phyloP scores from a whole-genome alignment of 2,888 invertebrate species.

The Hermodice carunculata region DNA sequence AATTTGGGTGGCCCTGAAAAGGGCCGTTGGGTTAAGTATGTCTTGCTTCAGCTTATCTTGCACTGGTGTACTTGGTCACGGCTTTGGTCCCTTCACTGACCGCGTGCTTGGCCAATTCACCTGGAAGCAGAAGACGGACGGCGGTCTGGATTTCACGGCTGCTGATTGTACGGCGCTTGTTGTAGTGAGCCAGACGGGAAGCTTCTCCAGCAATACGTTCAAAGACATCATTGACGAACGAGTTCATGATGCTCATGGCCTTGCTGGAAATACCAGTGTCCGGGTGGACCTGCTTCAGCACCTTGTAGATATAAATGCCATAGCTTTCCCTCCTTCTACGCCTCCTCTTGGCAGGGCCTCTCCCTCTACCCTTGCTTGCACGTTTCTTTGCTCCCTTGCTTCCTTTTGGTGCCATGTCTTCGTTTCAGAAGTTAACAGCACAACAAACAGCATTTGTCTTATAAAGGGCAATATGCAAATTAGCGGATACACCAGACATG shows the following conservation, averaged over 20 bases:
- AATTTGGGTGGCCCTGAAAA: constrained; percentile 12
- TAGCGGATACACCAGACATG: too few relatives aligned
- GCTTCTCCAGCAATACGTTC: constrained; percentile 61
- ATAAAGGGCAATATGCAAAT: too few relatives aligned
- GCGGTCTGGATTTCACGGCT: constrained; percentile 81
- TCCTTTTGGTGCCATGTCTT: constrained; percentile 42
- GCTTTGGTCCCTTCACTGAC: constrained; percentile 62
- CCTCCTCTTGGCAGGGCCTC: constrained; percentile 53
- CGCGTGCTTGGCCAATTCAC: constrained; percentile 81
- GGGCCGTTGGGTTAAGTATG: constrained; percentile 28
- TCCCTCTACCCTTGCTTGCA: constrained; percentile 45
- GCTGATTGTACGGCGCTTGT: constrained; percentile 63
- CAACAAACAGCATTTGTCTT: too few relatives aligned
- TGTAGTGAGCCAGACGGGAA: constrained; percentile 55
- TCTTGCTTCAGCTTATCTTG: constrained; percentile 20
- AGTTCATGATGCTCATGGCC: constrained; percentile 45
- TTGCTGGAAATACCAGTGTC: constrained; percentile 59
- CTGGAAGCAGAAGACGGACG: constrained; percentile 78
- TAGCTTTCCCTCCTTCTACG: constrained; percentile 52
- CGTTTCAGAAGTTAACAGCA: too few relatives aligned
- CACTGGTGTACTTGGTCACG: constrained; percentile 56
- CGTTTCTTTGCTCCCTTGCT: constrained; percentile 51
- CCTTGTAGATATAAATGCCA: constrained; percentile 56
- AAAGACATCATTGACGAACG: constrained; percentile 64
- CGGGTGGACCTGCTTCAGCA: constrained; percentile 61